These are phyloP conservation scores for Ptychodera flava DNA, from an alignment of 35 echinoderm and acorn worm species.

Conservation along the genomic window DNA sequence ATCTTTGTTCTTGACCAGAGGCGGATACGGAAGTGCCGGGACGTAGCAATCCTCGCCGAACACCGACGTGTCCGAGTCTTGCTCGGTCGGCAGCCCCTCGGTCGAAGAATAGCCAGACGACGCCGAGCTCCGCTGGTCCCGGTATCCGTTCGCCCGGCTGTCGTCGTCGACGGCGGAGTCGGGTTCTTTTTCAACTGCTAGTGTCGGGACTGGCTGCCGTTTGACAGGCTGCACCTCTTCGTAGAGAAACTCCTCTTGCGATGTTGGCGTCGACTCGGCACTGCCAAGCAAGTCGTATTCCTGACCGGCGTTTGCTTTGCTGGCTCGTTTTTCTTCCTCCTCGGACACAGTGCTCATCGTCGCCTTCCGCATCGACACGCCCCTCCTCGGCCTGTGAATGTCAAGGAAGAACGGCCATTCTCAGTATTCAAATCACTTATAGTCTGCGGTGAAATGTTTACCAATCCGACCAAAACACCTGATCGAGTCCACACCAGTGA, in stretches of 20 bases:
- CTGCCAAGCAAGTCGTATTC: background rate
- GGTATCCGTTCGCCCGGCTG: background rate
- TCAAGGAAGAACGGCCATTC: no score
- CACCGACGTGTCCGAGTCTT: background rate
- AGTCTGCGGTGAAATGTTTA: no score
- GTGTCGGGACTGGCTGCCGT: background rate
- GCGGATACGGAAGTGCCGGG: background rate
- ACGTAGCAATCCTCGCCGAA: background rate
- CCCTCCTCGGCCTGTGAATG: background rate
- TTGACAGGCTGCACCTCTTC: background rate
- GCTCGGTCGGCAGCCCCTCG: background rate
- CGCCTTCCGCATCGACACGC: background rate
- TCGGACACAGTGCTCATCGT: background rate
- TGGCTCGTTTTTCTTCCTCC: background rate
- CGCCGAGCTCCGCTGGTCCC: background rate
- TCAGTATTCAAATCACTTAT: no score
- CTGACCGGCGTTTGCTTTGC: background rate
- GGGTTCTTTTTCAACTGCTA: background rate
- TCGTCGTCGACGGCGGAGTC: no score
- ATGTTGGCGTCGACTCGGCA: background rate
- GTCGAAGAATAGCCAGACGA: background rate
- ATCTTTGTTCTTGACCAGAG: background rate
- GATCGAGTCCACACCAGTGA: no score
- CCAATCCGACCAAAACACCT: no score
- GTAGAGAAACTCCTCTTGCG: background rate